Base-by-base conservation (phyloP, 2,888 invertebrate genomes). In the Ctena decussata region DNA sequence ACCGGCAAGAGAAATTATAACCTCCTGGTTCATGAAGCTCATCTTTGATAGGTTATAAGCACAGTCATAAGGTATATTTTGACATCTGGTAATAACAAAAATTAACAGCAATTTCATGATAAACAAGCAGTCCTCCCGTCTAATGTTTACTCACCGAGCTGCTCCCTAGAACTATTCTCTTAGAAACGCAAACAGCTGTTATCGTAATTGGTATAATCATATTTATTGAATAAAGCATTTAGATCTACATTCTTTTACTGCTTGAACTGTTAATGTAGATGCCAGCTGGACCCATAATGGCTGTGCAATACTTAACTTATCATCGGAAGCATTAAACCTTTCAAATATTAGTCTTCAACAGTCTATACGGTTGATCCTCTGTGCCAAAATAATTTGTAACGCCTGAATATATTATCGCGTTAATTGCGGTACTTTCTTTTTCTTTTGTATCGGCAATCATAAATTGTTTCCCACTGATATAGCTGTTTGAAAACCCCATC, bases 211-310 rank as follows among this genome's bases (percentile, higher is more conserved):
- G 35, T 35, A 30, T 65, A 35, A 35, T 65, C 27, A 35, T 65
- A 35, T 30, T 30, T 65, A 35, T 35, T 30, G 65, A 30, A n/a
- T 35, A n/a, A 35, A 35, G 21, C 32, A 24, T 32, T 65, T 65
- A 65, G 46, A 46, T 46, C 65, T 35, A 65, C 65, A 65, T 65
- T 65, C 65, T 65, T n/a, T n/a, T 65, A 65, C 65, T 35, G 32
- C 35, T 65, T 65, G 65, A 65, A 65, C 65, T 35, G 35, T 35
- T 65, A 65, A 65, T 65, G 35, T 21, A 21, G 35, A 65, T 30
- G 8, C 27, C 65, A 35, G 65, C 11, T 12, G 32, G 35, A 35
- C 11, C 46, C 3, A 46, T 46, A 46, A 46, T 21, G 46, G 46
- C 46, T 46, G 18, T 21, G 21, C 3, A 46, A 46, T 15, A 46